Conservation (phyloP, 2,888 invertebrate species). For the Muschampia plurimacula region DNA sequence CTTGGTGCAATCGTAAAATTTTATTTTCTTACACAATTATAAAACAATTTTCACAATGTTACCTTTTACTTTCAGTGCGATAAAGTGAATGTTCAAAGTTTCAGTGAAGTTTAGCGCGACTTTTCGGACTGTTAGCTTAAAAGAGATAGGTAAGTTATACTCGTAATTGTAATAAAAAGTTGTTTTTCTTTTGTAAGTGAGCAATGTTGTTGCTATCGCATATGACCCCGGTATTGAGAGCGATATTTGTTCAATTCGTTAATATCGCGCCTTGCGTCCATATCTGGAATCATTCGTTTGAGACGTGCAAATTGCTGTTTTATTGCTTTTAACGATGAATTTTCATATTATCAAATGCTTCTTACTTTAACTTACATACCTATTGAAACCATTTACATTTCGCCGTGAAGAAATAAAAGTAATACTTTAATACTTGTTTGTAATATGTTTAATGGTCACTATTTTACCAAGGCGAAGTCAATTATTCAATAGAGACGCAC, state of each 20-base stretch:
- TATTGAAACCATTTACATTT: background rate
- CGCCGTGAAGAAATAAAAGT: background rate
- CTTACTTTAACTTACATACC: conserved; percentile 13
- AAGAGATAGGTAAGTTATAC: conserved; percentile 13
- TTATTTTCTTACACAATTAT: background rate
- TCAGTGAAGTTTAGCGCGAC: conserved; percentile 37
- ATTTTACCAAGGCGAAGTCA: conserved; percentile 33
- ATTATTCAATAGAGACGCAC: conserved; percentile 37
- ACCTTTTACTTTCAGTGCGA: background rate
- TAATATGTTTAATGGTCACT: conserved; percentile 27
- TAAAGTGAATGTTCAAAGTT: conserved; percentile 26
- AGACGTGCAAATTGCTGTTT: conserved; percentile 26
- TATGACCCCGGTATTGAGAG: conserved; percentile 63
- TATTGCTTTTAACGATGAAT: conserved; percentile 26
- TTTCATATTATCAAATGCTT: conserved; percentile 23
- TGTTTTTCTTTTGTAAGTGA: background rate
- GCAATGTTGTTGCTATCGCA: conserved; percentile 53
- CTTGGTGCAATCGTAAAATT: background rate
- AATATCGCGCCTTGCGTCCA: conserved; percentile 46
- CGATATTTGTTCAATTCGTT: conserved; percentile 68
- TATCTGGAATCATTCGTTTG: conserved; percentile 43
- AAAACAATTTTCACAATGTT: conserved; percentile 3
- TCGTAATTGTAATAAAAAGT: background rate
- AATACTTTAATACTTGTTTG: conserved; percentile 14
- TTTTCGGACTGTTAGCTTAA: conserved; percentile 12